These are phyloP conservation scores for Leptinotarsa defecta DNA, from an alignment of 1,140 invertebrate species.

Conservation along the genomic window DNA sequence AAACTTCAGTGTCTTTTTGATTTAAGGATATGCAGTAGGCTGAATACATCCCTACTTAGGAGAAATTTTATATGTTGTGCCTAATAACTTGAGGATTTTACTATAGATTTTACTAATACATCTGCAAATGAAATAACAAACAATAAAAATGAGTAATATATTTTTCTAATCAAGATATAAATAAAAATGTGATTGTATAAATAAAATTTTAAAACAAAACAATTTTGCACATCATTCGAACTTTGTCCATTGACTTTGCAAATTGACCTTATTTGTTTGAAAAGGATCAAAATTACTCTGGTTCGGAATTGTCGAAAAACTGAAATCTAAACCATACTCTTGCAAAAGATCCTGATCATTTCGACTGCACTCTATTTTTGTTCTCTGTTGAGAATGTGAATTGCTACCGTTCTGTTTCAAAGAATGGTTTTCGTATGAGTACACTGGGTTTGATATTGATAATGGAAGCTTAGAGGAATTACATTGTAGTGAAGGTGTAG, in stretches of 20 bases:
- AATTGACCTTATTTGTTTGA: constrained; percentile 43
- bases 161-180: not conserved
- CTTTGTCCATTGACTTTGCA: constrained; percentile 53
- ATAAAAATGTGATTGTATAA: constrained; percentile 13
- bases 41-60: not conserved
- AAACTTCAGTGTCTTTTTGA: constrained; percentile 26
- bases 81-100: not conserved
- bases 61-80: not conserved
- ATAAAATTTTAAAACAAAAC: constrained; percentile 21
- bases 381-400: constrained; percentile 9
- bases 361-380: constrained; percentile 30
- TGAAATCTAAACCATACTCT: constrained; percentile 63
- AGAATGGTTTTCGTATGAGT: constrained; percentile 52
- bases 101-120: not conserved
- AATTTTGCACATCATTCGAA: constrained; percentile 42
- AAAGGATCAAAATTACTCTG: constrained; percentile 43
- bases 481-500: constrained; percentile 36
- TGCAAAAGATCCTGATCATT: constrained; percentile 61
- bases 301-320: constrained; percentile 46
- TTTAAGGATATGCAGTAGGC: constrained; percentile 12
- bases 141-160: constrained; percentile 12
- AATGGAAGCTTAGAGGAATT: constrained; percentile 40
- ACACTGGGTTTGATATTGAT: constrained; percentile 53
- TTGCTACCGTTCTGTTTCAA: constrained; percentile 39
- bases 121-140: constrained; percentile 17